Evolutionary conservation across 2,113 vertebrate species (phyloP), one percentile per base, ranked within the genome.

Genomic region (Anoura caudifer): DNA sequence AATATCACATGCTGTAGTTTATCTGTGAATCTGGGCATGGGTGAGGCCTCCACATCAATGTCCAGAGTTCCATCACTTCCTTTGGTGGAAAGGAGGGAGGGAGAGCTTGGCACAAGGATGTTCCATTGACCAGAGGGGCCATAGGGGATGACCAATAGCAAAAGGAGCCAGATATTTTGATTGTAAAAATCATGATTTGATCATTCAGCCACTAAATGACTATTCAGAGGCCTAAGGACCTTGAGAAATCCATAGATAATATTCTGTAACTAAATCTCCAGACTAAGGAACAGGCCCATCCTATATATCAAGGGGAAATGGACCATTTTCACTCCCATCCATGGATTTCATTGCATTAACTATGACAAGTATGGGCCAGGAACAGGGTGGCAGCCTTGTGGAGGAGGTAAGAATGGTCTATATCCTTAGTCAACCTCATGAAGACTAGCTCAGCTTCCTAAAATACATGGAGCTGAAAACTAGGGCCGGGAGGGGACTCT

Each of bases 1-100:
- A 31, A 7, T 2, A 9, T 24, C 0, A 5, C 0, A 0, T 3
- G 31, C 16, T 88, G 5, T 52, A 63, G 5, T 65, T 89, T 28
- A 19, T 19, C 61, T 72, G 41, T 87, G 76, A 81, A 24, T 77
- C 31, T 45, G 22, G 36, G 13, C 3, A 0, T 45, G 24, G 7
- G 2, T n/a, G 31, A 88, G 43, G 3, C 28, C 63, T 88, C 61
- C 20, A 33, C 5, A 16, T 45, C 24, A 11, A 33, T 2, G 28
- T 43, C 33, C 24, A 45, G 81, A 43, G 75, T 4, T 73, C 59
- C 59, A 28, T 8, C 69, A 17, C 59, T 56, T n/a, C n/a, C n/a
- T 15, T 15, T 54, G 16, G 61, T 16, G 50, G 41, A 50, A 63
- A 38, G 26, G 22, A 24, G 69, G 5, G 45, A 94, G 20, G 12